Base-by-base conservation (phyloP, 2,888 invertebrate genomes). In the Conus canariensis region DNA sequence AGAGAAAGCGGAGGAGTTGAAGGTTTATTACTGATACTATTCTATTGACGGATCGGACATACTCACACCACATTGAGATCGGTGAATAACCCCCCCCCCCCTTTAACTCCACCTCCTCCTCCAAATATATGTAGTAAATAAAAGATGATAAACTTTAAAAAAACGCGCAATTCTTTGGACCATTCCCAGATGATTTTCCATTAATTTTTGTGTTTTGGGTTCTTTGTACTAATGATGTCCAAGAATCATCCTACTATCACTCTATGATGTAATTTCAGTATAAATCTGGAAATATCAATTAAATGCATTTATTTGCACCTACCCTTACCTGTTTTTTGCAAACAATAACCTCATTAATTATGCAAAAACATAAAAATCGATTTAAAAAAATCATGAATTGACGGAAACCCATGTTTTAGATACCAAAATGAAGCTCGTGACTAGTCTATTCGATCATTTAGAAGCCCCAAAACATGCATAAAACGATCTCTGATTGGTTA, bases 281-380 rank as follows among this genome's bases (percentile, higher is more conserved):
- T 64, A 3, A 74, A 74, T 74, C 8, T n/a, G 8, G 19, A 74
- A 74, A 19, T n/a, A n/a, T 4, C 8, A 9, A 8, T n/a, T 22
- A 74, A 74, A 74, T 74, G 7, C 25, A n/a, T n/a, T 6, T 74
- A 74, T 74, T 74, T 74, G 1, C 25, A n/a, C 74, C 25, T 74
- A n/a, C 25, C 74, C 19, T 2, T 22, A 74, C n/a, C 74, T n/a
- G n/a, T 6, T 19, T 74, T 74, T 74, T 1, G 19, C n/a, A n/a
- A n/a, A n/a, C n/a, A 74, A 19, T 74, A 22, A 74, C 74, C 74
- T 74, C 74, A 74, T 74, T 74, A 74, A n/a, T n/a, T 74, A 74
- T 74, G 74, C 74, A 6, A 74, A n/a, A 74, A n/a, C 25, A 16
- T 74, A 19, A 22, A 74, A 74, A 74, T n/a, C 12, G 30, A 30